phyloP scores from a whole-genome alignment of 2,888 invertebrate species.

The Agrilus biguttatus region DNA sequence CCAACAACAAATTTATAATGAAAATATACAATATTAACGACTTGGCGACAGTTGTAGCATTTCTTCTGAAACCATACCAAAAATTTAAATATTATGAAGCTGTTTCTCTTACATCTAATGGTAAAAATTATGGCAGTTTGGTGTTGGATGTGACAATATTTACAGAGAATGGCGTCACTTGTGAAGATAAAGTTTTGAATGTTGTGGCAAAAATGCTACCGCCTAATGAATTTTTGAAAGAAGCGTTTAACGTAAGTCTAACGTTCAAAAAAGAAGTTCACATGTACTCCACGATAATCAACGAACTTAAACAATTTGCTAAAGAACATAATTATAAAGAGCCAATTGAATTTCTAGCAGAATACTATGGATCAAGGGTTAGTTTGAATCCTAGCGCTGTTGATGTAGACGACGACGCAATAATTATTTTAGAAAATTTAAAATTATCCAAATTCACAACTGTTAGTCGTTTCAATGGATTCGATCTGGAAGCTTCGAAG shows the following conservation, averaged over 20 bases:
- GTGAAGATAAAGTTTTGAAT: constrained; percentile 22
- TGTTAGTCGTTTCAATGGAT: constrained; percentile 30
- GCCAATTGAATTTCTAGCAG: constrained; percentile 29
- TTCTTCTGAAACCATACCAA: constrained; percentile 1
- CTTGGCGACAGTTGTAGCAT: constrained; percentile 5
- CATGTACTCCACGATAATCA: constrained; percentile 32
- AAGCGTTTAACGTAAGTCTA: constrained; percentile 32
- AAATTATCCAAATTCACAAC: constrained; percentile 30
- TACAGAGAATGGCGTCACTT: constrained; percentile 12
- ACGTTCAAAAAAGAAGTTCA: constrained; percentile 38
- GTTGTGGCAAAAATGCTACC: constrained; percentile 39
- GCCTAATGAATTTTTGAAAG: constrained; percentile 30
- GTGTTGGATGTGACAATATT: constrained; percentile 25
- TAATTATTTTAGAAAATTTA: constrained; percentile 39
- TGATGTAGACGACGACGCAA: constrained; percentile 34
- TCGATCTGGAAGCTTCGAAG: constrained; percentile 32
- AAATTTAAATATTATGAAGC: constrained; percentile 17
- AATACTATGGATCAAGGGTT: constrained; percentile 34
- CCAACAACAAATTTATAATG: too few species aligned
- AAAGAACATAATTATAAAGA: constrained; percentile 24
- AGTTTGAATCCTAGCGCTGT: constrained; percentile 10
- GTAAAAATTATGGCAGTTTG: constrained; percentile 44
- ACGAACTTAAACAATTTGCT: constrained; percentile 30
- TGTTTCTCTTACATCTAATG: constrained; percentile 31
- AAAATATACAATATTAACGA: constrained; percentile 3